Evolutionary conservation across 1,140 invertebrate species (phyloP), one percentile per base, ranked within the genome.

Genomic region (Atta cephalotes): DNA sequence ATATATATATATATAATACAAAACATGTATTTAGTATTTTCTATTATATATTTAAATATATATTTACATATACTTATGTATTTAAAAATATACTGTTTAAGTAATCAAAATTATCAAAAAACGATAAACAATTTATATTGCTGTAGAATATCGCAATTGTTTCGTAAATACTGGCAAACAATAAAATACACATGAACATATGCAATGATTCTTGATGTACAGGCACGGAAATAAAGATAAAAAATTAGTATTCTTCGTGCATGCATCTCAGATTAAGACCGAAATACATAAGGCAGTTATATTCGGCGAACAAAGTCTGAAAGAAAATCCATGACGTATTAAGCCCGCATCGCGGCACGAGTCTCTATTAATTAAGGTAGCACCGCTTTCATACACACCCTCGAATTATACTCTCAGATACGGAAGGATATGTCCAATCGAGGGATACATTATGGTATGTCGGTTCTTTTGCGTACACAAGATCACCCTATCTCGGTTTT

Each of bases 381-480:
- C 16, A 9, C 14, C 28, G 39, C 72, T 53, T 21, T 85, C 31
- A 21, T 39, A 10, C 62, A 10, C 62, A 31, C 78, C 68, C 78
- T 31, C 35, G 74, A 76, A 88, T 87, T 88, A 80, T 28, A 51
- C 35, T 45, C 39, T 45, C 21, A 31, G 51, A 56, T 49, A 68
- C 65, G 31, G 31, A 60, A 12, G 53, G 76, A 81, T 78, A 51
- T 53, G 74, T 72, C 66, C 85, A 82, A 87, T 65, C 56, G 60
- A 31, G 53, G 74, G 82, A 91, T 91, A 84, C 88, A 91, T 91
- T 89, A 87, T 80, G 65, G 71, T 25, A 66, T 87, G 71, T 86
- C 78, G 66, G 81, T 39, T 63, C 74, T 89, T 88, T 45, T 45
- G 9, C 39, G 39, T 74, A 85, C 53, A 78, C 45, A 82, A 87